Percentiles rank a stretch among this genome's conserved stretches.
These are phyloP conservation scores for Xerus rutilus DNA, from an alignment of 2,797 vertebrate genomes.

Conservation along the genomic window DNA sequence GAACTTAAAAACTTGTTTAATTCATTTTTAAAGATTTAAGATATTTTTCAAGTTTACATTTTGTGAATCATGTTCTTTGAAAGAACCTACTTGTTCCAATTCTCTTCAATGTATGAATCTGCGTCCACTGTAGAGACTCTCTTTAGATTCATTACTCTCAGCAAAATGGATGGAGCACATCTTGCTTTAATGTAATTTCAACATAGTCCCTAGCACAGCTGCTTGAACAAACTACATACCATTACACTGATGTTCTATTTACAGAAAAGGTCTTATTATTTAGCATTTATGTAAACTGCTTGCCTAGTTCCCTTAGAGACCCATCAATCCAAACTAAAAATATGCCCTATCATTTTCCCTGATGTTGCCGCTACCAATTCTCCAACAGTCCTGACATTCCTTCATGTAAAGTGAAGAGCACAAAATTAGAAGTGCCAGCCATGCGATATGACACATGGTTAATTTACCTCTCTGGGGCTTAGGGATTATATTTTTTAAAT, in stretches of 20 bases:
- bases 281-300: constrained; percentile 72
- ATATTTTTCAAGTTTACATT: constrained; percentile 21
- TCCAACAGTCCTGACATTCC: not conserved
- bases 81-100: not conserved
- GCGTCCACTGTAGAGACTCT: not conserved
- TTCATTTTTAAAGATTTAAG: constrained; percentile 26
- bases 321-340: constrained; percentile 64
- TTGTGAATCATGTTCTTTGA: not conserved
- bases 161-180: constrained; percentile 24
- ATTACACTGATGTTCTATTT: constrained; percentile 73
- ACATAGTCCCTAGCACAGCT: constrained; percentile 26
- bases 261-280: constrained; percentile 74
- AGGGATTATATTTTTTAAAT: constrained; percentile 2
- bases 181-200: constrained; percentile 71
- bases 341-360: constrained; percentile 32
- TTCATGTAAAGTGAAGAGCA: not conserved
- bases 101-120: not conserved
- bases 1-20: not conserved
- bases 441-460: not conserved
- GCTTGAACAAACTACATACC: constrained; percentile 68
- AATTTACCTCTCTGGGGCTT: not conserved
- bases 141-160: constrained; percentile 48
- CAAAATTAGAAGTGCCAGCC: not conserved
- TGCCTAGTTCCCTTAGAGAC: constrained; percentile 67
- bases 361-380: not conserved